Evolutionary conservation across 1,140 invertebrate genomes (phyloP), one percentile per base, ranked within the genome.

Genomic region (Anoplophora glabripennis): DNA sequence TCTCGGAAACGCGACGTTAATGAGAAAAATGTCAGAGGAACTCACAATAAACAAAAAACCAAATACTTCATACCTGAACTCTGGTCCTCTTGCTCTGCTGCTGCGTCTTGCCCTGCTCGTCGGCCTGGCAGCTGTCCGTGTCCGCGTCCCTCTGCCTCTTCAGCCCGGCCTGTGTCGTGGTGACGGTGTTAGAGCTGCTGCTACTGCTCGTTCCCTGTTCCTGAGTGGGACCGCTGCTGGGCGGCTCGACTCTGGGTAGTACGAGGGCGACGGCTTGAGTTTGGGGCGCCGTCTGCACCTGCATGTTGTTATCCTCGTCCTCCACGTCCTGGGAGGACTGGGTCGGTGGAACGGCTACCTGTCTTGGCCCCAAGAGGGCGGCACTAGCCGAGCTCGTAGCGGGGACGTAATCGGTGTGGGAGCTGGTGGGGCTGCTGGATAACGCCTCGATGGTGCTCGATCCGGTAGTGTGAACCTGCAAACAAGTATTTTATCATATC

Each of bases 221-320:
- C 56, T 73, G 71, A 48, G 67, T 71, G 12, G 66, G 65, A n/a
- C 68, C 51, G 40, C 64, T 60, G 35, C 65, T 64, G 18, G 73
- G 72, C 33, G 70, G 73, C 66, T 89, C 87, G 12, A 90, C 84
- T 48, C 88, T 77, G 0, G 88, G 88, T 61, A 87, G 82, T 0
- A 89, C 87, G 10, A 90, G 69, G 0, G 88, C 88, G 0, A 89
- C 86, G 0, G 86, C 85, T 77, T 89, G 83, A 35, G 81, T 81
- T 58, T 83, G 71, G 76, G 70, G 69, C 73, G 75, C 64, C 9
- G 51, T 18, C 33, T 58, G 54, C 40, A 72, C 66, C 52, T 73
- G 72, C 41, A 73, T 62, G 55, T 56, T 69, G 47, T 56, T 64
- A 15, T 75, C 73, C 47, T 74, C 73, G 55, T 74, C 73, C 59